Base-by-base conservation (phyloP, 2,888 invertebrate genomes). In the Epinotia brunnichana region DNA sequence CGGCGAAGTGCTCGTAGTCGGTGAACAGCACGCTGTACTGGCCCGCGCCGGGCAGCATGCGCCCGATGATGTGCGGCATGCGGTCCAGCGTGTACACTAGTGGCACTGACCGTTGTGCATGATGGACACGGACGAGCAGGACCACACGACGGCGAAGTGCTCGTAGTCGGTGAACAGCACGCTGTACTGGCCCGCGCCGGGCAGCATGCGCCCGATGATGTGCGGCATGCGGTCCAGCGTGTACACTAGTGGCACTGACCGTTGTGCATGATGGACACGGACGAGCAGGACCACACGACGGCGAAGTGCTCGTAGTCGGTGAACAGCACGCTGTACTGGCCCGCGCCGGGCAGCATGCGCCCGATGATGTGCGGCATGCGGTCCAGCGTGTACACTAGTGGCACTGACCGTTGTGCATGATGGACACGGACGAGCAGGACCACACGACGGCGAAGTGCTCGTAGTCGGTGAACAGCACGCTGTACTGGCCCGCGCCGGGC, bases 291-390 rank as follows among this genome's bases (percentile, higher is more conserved):
- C 94, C 95, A 95, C 59, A 95, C 80, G 69, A 95, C 90, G 41
- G 95, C 95, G 82, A 94, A 95, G 78, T 94, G 93, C 0, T 91
- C 90, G 80, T 95, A 95, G 82, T 95, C 95, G 1, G 95, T 95
- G 76, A 94, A 92, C 15, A 95, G 51, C 51, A 17, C 51, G 17
- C 51, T 51, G 17, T 51, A 51, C 51, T 17, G 51, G 17, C 51
- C 51, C 9, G 51, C 17, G 5, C 51, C 51, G 9, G 51, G 51
- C 17, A 17, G 51, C 51, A 51, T 17, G 51, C 51, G 51, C 17
- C 51, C 53, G 53, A 19, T 44, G 53, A 19, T 44, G 44, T 15
- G 15, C 44, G 44, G 51, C 17, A 17, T 51, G 44, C 10, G 29
- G 10, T 51, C 17, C 5, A 17, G n/a, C n/a, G n/a, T 53, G 19